phyloP scores from a whole-genome alignment of 2,888 invertebrate genomes.

The Oscheius sp. region DNA sequence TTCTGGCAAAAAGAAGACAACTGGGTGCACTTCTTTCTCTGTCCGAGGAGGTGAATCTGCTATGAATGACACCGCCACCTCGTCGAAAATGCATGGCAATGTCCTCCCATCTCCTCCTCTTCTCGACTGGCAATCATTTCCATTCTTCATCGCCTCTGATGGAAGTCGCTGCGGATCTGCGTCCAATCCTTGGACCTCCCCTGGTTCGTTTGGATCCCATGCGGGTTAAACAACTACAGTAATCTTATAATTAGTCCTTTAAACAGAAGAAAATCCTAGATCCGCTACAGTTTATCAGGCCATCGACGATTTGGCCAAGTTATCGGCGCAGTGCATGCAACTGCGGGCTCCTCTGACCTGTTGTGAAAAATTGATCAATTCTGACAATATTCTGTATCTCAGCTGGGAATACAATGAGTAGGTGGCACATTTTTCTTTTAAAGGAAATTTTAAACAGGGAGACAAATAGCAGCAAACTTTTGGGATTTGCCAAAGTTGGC shows the following conservation, averaged over 20 bases:
- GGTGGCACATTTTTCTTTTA: constrained; percentile 5
- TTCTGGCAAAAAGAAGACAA: not conserved
- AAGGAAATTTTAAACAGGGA: constrained; percentile 56
- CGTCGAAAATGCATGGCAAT: constrained; percentile 10
- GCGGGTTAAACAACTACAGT: constrained; percentile 64
- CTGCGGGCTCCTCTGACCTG: constrained; percentile 58
- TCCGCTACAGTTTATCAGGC: constrained; percentile 50
- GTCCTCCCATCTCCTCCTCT: not conserved
- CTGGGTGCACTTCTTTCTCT: not conserved
- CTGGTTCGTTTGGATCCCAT: constrained; percentile 67
- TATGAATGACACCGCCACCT: constrained; percentile 16
- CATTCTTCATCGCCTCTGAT: constrained; percentile 36
- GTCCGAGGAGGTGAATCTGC: constrained; percentile 5
- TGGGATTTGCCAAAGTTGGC: constrained; percentile 90
- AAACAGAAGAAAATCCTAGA: constrained; percentile 36
- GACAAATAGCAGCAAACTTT: constrained; percentile 52
- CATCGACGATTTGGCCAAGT: constrained; percentile 55
- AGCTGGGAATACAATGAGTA: constrained; percentile 66
- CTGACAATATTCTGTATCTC: constrained; percentile 64
- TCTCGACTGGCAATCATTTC: not conserved
- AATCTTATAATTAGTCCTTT: constrained; percentile 8
- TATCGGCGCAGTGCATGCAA: constrained; percentile 62
- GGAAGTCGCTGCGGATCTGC: constrained; percentile 64
- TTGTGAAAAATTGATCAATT: constrained; percentile 59
- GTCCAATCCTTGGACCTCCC: constrained; percentile 63